Evolutionary conservation across 2,113 vertebrate species (phyloP).

Genomic region (Burhinus bistriatus): DNA sequence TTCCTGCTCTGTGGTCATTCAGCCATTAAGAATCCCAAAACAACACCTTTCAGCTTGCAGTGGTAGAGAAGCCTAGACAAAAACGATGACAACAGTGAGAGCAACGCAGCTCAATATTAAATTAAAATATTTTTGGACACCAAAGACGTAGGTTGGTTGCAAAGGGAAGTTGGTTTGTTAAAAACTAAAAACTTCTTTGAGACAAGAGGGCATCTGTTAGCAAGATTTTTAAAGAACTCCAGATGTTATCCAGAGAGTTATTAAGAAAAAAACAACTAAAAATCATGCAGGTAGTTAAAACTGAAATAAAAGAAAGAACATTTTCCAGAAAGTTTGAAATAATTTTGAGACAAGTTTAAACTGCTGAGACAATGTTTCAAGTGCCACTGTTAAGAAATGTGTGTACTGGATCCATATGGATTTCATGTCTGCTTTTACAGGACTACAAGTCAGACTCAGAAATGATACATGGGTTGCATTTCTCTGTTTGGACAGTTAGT

Average conservation of each 20-base stretch:
- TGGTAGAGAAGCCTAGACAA: not conserved
- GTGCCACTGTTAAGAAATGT: not conserved
- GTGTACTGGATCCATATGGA: not conserved
- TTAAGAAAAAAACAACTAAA: not conserved
- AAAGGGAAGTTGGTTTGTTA: not conserved
- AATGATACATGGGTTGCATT: not conserved
- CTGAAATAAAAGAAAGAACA: not conserved
- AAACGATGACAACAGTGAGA: not conserved
- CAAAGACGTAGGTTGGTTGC: not conserved
- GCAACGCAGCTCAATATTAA: not conserved
- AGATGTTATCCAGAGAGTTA: not conserved
- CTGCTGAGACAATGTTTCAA: not conserved
- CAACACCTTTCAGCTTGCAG: not conserved
- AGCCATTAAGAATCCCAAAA: not conserved
- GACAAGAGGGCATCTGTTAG: not conserved
- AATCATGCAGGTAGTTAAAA: not conserved
- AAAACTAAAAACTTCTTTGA: not conserved
- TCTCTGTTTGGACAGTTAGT: not conserved
- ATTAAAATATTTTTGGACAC: not conserved
- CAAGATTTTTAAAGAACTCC: not conserved
- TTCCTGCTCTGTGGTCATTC: not conserved
- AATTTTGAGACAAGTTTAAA: not conserved
- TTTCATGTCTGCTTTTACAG: not conserved
- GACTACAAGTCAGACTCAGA: not conserved
- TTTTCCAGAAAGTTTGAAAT: not conserved